These are phyloP conservation scores for Helicorthomorpha holstii DNA, from an alignment of 1,140 invertebrate genomes.

Conservation along the genomic window DNA sequence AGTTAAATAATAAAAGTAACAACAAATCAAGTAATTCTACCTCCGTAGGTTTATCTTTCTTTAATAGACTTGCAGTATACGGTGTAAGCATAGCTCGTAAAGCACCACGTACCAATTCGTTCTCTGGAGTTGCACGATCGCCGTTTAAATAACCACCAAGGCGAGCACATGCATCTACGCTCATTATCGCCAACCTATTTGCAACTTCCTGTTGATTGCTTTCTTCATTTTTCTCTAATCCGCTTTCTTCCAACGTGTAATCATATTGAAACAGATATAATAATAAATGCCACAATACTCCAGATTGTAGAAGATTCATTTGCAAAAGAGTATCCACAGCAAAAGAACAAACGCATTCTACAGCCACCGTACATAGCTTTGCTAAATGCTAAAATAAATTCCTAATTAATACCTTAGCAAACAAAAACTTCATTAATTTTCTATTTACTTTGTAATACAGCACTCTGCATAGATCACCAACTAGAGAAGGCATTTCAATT, in stretches of 20 bases:
- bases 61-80: constrained; percentile 63
- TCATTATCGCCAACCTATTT: constrained; percentile 77
- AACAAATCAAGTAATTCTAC: constrained; percentile 24
- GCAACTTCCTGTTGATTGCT: constrained; percentile 75
- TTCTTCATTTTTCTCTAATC: constrained; percentile 64
- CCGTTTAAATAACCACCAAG: constrained; percentile 53
- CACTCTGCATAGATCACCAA: constrained; percentile 74
- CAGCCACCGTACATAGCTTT: constrained; percentile 58
- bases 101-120: constrained; percentile 45
- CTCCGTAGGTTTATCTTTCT: constrained; percentile 49
- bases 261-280: constrained; percentile 89
- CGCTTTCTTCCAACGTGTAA: constrained; percentile 92
- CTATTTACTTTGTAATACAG: constrained; percentile 67
- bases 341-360: constrained; percentile 67
- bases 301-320: constrained; percentile 73
- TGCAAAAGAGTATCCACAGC: constrained; percentile 69
- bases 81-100: constrained; percentile 71
- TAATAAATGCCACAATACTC: constrained; percentile 81
- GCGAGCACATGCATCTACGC: constrained; percentile 62
- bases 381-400: constrained; percentile 44
- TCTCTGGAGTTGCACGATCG: constrained; percentile 39
- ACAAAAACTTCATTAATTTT: not conserved
- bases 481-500: constrained; percentile 66
- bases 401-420: not conserved
- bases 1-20: not conserved